These are phyloP conservation scores for Calliopum simillimum DNA, from an alignment of 2,888 invertebrate species.

Conservation along the genomic window DNA sequence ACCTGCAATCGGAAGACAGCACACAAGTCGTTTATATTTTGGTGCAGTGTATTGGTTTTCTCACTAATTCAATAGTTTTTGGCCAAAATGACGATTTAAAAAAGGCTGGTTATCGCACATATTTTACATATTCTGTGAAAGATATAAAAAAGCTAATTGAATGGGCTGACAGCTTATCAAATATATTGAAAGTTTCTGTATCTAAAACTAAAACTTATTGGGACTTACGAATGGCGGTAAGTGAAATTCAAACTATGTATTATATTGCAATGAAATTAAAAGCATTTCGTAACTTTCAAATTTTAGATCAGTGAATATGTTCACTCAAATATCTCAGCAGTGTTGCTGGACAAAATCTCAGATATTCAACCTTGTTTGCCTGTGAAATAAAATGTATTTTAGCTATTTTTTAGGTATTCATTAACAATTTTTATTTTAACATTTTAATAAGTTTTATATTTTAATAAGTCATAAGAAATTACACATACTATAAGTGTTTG, in stretches of 20 bases:
- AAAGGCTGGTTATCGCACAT: constrained; percentile 51
- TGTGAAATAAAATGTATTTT: constrained; percentile 3
- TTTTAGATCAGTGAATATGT: constrained; percentile 49
- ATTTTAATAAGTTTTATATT: no score
- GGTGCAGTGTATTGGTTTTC: constrained; percentile 49
- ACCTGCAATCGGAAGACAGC: constrained; percentile 48
- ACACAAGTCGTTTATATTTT: constrained; percentile 49
- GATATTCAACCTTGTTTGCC: constrained; percentile 39
- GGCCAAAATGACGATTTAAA: constrained; percentile 50
- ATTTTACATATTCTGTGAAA: constrained; percentile 46
- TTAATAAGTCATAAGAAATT: no score
- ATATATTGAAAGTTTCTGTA: constrained; percentile 40
- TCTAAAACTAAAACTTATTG: constrained; percentile 45
- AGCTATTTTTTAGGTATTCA: background rate
- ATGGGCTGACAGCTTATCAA: constrained; percentile 45
- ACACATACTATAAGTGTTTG: no score
- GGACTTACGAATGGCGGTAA: constrained; percentile 47
- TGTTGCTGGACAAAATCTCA: constrained; percentile 46
- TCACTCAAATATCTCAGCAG: constrained; percentile 45
- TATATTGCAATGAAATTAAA: background rate
- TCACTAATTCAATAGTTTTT: constrained; percentile 48
- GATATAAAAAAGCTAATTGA: constrained; percentile 47
- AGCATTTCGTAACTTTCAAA: background rate
- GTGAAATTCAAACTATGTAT: background rate
- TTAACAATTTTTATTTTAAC: background rate